Base-by-base conservation (phyloP, 2,797 vertebrate genomes). In the Clarias pachynema region DNA sequence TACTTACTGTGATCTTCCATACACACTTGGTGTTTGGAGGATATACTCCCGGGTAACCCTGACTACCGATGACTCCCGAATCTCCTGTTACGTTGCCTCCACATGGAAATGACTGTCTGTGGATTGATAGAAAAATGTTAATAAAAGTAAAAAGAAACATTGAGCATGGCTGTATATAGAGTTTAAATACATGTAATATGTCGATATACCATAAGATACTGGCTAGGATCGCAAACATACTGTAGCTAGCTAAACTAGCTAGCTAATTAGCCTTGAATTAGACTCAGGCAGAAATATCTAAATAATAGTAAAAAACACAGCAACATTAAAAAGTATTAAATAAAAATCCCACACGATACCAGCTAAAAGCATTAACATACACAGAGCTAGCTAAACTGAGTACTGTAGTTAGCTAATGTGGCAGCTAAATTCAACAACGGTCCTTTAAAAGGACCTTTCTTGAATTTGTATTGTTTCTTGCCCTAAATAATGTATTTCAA, bases 41-140 rank as follows among this genome's bases (percentile, higher is more conserved):
- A 91, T 99, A 99, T 91, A 99, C 96, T 92, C 98, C 97, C 82
- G 98, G 98, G 93, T 99, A 99, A 78, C 98, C 98, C 95, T 99
- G 97, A 89, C 98, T 99, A 88, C 98, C 98, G 91, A 99, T 97
- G 85, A 97, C 96, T 91, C 98, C 98, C 83, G 97, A 96, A 44
- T 97, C 96, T 92, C 95, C 97, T 29, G 96, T 98, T 89, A 98
- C 92, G 93, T 97, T 95, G 88, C 98, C 97, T 15, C 98, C 98
- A 91, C 98, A 99, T 85, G 96, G 93, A 93, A 98, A 99, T 72
- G 89, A 91, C 89, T 95, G 95, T 94, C 98, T 99, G 90, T 18
- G 63, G 72, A 68, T 40, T 34, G 68, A 68, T 83, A 68, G 34
- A 3, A n/a, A 88, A 83, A 49, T n/a, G 57, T 69, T 34, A 69